Conservation (phyloP, 2,113 vertebrate genomes). For the Anoura caudifer region DNA sequence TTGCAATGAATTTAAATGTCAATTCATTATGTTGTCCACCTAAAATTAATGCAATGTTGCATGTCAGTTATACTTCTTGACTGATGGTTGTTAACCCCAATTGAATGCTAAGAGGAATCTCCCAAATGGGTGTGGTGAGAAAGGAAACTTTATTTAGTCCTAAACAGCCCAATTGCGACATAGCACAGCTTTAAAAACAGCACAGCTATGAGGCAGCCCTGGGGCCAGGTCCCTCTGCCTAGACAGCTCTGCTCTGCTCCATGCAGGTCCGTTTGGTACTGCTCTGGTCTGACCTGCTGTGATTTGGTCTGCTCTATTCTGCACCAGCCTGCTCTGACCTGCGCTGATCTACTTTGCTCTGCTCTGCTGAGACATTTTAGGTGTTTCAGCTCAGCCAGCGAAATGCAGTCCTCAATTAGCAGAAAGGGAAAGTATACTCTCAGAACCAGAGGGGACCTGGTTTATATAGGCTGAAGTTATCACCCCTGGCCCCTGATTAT, state of each 20-base stretch:
- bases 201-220: neutral
- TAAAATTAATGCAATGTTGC: neutral
- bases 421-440: neutral
- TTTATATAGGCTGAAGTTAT: neutral
- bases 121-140: neutral
- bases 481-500: neutral
- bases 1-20: too few relatives aligned
- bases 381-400: too few relatives aligned
- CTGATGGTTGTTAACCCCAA: neutral
- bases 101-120: neutral
- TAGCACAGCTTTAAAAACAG: neutral
- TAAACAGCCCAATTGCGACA: neutral
- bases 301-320: neutral
- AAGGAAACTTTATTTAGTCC: neutral
- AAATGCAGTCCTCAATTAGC: too few relatives aligned
- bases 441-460: neutral
- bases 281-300: too few relatives aligned
- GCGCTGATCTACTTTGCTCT: too few relatives aligned
- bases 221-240: neutral
- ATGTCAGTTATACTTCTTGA: neutral
- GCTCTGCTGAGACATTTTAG: too few relatives aligned
- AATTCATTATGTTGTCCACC: neutral
- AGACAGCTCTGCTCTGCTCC: neutral
- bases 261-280: too few relatives aligned
- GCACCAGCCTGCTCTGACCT: too few relatives aligned